Evolutionary conservation across 2,797 vertebrate genomes (phyloP).

Genomic region (Fundulus diaphanus): DNA sequence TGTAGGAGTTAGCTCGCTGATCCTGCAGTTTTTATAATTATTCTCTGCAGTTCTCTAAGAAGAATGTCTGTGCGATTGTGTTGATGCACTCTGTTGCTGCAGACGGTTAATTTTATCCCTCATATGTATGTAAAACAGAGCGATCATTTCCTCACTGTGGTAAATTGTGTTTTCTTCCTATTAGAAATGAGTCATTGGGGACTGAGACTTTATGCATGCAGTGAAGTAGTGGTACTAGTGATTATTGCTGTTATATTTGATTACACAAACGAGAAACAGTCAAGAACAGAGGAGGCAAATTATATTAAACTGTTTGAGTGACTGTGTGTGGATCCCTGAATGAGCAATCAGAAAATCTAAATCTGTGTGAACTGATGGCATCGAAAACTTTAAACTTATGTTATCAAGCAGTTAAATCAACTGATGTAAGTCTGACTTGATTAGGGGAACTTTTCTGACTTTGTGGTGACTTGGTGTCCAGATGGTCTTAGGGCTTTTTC

Average conservation of each 20-base stretch:
- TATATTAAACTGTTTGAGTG: constrained; percentile 44
- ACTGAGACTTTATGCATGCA: constrained; percentile 46
- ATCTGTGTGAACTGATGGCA: constrained; percentile 28
- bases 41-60: constrained; percentile 38
- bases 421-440: constrained; percentile 13
- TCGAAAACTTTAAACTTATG: constrained; percentile 37
- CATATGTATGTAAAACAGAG: constrained; percentile 43
- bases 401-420: constrained; percentile 40
- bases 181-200: constrained; percentile 58
- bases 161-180: constrained; percentile 58
- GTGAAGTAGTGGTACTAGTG: constrained; percentile 41
- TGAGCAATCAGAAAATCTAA: constrained; percentile 53
- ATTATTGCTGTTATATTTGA: constrained; percentile 67
- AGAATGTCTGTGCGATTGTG: constrained; percentile 11
- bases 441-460: constrained; percentile 53
- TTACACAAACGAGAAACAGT: constrained; percentile 63
- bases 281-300: constrained; percentile 55
- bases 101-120: constrained; percentile 36
- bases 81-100: constrained; percentile 19
- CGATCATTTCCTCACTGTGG: constrained; percentile 31
- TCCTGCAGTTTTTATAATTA: constrained; percentile 61
- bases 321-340: constrained; percentile 50
- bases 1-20: constrained; percentile 55
- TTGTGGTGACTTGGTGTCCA: constrained; percentile 61
- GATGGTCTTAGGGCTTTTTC: constrained; percentile 50